These are phyloP conservation scores for Drosophila meridionalis DNA, from an alignment of 2,888 invertebrate genomes.

Conservation along the genomic window DNA sequence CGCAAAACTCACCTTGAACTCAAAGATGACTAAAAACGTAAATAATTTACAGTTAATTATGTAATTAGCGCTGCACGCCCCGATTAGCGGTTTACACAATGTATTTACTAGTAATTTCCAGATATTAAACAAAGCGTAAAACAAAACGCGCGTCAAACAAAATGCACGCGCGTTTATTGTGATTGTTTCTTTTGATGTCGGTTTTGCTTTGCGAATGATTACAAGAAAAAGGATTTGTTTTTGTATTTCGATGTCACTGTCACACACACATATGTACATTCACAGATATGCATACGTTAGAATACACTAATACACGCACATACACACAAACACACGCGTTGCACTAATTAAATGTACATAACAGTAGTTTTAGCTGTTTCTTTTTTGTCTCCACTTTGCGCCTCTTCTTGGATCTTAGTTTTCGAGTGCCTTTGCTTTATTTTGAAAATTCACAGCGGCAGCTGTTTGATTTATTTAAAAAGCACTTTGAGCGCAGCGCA, in stretches of 20 bases:
- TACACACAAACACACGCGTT: conserved; percentile 22
- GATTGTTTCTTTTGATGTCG: neutral
- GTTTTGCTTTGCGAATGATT: conserved; percentile 9
- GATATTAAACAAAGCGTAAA: conserved; percentile 25
- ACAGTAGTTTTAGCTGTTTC: conserved; percentile 25
- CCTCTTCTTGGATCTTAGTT: conserved; percentile 7
- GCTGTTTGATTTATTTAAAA: conserved; percentile 61
- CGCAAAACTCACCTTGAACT: conserved; percentile 68
- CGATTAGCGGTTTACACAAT: conserved; percentile 32
- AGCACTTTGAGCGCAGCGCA: conserved; percentile 60
- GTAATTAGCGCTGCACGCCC: conserved; percentile 57
- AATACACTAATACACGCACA: conserved; percentile 1
- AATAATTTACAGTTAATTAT: conserved; percentile 56
- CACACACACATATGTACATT: conserved; percentile 30
- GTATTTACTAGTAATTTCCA: conserved; percentile 27
- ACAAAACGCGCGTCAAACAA: conserved; percentile 35
- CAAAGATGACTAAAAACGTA: conserved; percentile 41
- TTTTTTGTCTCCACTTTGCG: conserved; percentile 13
- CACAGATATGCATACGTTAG: conserved; percentile 3
- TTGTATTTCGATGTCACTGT: conserved; percentile 33
- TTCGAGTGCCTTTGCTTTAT: conserved; percentile 21
- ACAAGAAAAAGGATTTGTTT: conserved; percentile 24
- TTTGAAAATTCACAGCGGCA: conserved; percentile 47
- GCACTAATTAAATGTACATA: conserved; percentile 37
- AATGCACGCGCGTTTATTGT: conserved; percentile 28